Evolutionary conservation across 1,140 invertebrate genomes (phyloP).

Genomic region (Cardiocondyla obscurior): DNA sequence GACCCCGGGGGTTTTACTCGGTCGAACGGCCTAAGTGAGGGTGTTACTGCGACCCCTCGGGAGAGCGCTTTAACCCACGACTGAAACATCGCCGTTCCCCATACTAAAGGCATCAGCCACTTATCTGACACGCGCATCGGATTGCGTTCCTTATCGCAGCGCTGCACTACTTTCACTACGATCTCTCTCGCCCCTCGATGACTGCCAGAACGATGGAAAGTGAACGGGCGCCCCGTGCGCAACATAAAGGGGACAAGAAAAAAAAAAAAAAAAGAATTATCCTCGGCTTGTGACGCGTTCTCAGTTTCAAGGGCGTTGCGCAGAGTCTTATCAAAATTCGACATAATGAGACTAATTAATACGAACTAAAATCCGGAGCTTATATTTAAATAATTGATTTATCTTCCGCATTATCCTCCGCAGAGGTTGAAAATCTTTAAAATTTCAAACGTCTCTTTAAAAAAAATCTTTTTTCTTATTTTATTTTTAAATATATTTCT

Average conservation of each 20-base stretch:
- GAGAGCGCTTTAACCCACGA: constrained; percentile 71
- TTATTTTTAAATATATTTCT: too few species aligned
- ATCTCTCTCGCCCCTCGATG: constrained; percentile 50
- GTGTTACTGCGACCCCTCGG: constrained; percentile 74
- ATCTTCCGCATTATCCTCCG: constrained; percentile 3
- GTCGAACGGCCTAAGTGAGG: constrained; percentile 71
- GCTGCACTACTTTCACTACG: constrained; percentile 82
- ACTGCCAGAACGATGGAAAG: constrained; percentile 48
- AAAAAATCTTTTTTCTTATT: too few species aligned
- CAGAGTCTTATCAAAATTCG: not conserved
- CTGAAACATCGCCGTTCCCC: constrained; percentile 70
- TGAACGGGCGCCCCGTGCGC: constrained; percentile 41
- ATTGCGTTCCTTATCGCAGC: constrained; percentile 83
- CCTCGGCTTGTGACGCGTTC: constrained; percentile 4
- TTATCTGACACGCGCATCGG: constrained; percentile 85
- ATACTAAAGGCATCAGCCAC: constrained; percentile 81
- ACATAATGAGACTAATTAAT: not conserved
- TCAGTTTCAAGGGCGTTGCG: not conserved
- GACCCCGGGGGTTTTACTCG: constrained; percentile 61
- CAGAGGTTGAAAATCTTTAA: too few species aligned
- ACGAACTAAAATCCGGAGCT: not conserved
- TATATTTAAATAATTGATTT: not conserved
- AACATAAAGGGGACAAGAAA: constrained; percentile 29
- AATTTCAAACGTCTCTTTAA: too few species aligned
- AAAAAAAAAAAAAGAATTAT: constrained; percentile 42